Base-by-base conservation (phyloP, 2,113 vertebrate species). In the Stigmatopora nigra region DNA sequence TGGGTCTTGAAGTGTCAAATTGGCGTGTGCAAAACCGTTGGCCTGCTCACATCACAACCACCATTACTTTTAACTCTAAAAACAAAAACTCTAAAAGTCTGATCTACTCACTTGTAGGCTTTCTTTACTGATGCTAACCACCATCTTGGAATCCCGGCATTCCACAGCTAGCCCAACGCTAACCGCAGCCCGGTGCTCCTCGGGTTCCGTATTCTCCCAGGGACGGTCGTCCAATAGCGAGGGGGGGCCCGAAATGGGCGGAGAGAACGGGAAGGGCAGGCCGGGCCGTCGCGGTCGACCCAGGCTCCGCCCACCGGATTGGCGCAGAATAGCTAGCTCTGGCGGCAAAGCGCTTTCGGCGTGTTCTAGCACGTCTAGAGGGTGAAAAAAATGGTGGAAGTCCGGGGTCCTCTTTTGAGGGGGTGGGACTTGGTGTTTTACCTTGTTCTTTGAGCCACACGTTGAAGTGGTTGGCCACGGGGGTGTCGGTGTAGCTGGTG, bases 401-500 rank as follows among this genome's bases (percentile, higher is more conserved):
- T 7, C 17, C 68, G 12, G 3, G 12, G 11, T 4, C 22, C 6
- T 60, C 15, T 59, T 16, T 47, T n/a, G n/a, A n/a, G n/a, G 17
- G 38, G 1, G 9, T 2, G 9, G 9, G 9, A 41, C 9, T 41
- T 7, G 25, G 25, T 41, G 0, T 10, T 15, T 68, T 88, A 97
- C 96, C 95, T 82, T 74, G 83, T 77, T 93, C 90, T 88, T 91
- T 87, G 48, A 98, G 90, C 7, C 84, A 84, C 68, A 99, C 83
- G 60, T 90, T 91, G 82, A 99, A 97, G 79, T 91, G 88, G 82
- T 97, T 98, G 9, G 97, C 95, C 70, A 94, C 81, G 1, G 91
- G 88, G 12, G 93, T 95, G 88, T 81, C 86, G 51, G 95, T 99
- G 79, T 96, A 99, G 36, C 94, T 94, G 3, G 92, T 95, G 67